Base-by-base conservation (phyloP, 2,797 vertebrate species). In the Buphagus erythrorhynchus region DNA sequence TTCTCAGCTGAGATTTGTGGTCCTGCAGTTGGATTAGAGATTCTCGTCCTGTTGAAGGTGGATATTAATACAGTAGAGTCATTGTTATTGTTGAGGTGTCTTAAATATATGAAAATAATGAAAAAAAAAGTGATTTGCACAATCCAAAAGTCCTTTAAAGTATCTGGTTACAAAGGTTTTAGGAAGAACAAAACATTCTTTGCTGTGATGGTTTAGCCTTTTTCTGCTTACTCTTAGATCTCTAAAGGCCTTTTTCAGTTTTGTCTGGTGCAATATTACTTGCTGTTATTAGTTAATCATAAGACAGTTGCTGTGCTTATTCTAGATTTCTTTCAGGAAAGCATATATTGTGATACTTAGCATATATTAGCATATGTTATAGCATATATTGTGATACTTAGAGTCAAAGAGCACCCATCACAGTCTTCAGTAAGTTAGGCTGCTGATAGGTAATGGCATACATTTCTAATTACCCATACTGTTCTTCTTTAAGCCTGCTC, bases 261-360 rank as follows among this genome's bases (percentile, higher is more conserved):
- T 81, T 75, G 48, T n/a, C 26, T 54, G 21, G 26, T 72, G 36
- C 48, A 63, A 3, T 16, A 3, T 74, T 11, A 14, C 4, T 83
- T 73, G 55, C 22, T 59, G 36, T 62, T 36, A 5, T 16, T 76
- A 55, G 36, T 40, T 66, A 24, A 5, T 29, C 36, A 6, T 43
- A 26, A 75, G 46, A 35, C 13, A 52, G 15, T 48, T 52, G 42
- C 48, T 72, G 24, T n/a, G 19, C 48, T 85, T 85, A 25, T 76
- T 49, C 31, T 74, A 10, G 48, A 33, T 52, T 59, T 38, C 28
- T 48, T 72, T 58, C 63, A 75, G 68, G 42, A 74, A 72, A 54
- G 20, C 8, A 6, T 13, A 0, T 9, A 0, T 18, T 78, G n/a
- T 72, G 61, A 42, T 29, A 8, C 3, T n/a, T 46, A 9, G 7